Percentiles rank a stretch among this genome's conserved stretches.
These are phyloP conservation scores for Agrilus planipennis DNA, from an alignment of 1,140 invertebrate species.

Conservation along the genomic window DNA sequence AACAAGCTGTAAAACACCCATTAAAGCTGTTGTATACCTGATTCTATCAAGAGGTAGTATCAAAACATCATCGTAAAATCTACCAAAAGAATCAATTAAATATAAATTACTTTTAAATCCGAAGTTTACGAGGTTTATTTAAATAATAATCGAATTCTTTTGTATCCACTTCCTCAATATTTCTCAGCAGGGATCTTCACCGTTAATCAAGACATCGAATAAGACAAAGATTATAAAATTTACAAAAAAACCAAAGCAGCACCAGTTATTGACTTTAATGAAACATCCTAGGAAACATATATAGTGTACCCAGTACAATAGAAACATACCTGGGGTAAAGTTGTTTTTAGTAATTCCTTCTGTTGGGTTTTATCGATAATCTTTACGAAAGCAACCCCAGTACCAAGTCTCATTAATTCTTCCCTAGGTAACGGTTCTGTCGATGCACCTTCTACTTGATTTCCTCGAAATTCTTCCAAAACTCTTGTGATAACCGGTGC, in stretches of 20 bases:
- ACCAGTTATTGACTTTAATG: conserved; percentile 32
- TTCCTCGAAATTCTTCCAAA: conserved; percentile 47
- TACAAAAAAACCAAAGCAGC: conserved; percentile 29
- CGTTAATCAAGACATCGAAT: no score
- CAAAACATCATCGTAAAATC: no score
- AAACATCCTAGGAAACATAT: neutral
- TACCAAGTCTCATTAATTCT: conserved; percentile 45
- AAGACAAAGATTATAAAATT: conserved; percentile 4
- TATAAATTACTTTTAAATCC: no score
- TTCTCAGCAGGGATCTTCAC: no score
- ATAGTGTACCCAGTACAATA: conserved; percentile 2
- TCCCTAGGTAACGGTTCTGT: conserved; percentile 42
- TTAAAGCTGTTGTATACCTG: no score
- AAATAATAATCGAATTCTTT: no score
- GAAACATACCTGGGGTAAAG: conserved; percentile 37
- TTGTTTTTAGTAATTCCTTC: conserved; percentile 38
- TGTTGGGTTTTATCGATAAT: conserved; percentile 37
- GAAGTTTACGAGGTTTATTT: no score
- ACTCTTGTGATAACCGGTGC: conserved; percentile 48
- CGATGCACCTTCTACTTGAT: conserved; percentile 48
- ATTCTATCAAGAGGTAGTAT: no score
- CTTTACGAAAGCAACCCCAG: conserved; percentile 45
- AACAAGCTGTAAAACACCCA: no score
- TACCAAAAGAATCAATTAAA: no score
- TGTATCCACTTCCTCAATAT: no score